Evolutionary conservation across 2,113 vertebrate species (phyloP).

Genomic region (Scytalopus superciliaris): DNA sequence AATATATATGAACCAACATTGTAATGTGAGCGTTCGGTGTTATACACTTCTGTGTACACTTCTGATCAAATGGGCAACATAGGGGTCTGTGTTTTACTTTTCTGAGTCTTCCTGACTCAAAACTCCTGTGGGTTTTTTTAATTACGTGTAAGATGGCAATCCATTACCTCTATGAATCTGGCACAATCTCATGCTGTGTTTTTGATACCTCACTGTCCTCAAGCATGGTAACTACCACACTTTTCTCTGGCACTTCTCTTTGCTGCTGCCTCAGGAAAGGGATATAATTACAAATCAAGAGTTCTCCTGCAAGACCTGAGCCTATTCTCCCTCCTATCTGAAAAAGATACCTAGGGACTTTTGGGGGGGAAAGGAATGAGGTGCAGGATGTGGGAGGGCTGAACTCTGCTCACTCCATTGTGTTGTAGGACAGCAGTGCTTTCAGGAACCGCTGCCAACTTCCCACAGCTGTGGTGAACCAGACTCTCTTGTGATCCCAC

Average conservation of each 20-base stretch:
- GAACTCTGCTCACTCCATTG: neutral
- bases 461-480: neutral
- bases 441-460: neutral
- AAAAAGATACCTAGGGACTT: neutral
- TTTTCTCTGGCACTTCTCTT: neutral
- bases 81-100: neutral
- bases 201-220: neutral
- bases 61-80: neutral
- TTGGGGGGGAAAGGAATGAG: accelerated
- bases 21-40: accelerated
- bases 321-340: neutral
- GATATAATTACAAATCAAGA: neutral
- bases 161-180: neutral
- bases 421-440: neutral
- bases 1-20: neutral
- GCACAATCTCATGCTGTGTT: neutral
- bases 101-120: neutral
- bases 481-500: neutral
- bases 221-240: accelerated
- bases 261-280: neutral
- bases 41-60: neutral
- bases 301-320: neutral
- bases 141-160: neutral
- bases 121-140: neutral
- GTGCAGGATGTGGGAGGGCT: accelerated